These are phyloP conservation scores for Eriocheir sinensis DNA, from an alignment of 1,140 invertebrate species.

Conservation along the genomic window DNA sequence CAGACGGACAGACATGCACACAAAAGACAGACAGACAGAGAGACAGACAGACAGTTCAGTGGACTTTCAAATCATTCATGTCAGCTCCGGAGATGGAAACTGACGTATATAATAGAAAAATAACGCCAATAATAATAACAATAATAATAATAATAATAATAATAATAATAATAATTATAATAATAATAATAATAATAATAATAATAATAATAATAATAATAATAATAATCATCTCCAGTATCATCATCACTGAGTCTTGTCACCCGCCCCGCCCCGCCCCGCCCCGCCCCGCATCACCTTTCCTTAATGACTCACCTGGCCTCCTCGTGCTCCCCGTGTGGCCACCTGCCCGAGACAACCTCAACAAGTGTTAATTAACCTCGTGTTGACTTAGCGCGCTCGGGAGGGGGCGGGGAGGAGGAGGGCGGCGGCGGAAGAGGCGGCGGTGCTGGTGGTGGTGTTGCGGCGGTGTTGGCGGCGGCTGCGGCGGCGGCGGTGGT, in stretches of 20 bases:
- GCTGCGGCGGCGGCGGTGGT: constrained; percentile 11
- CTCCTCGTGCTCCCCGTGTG: neutral
- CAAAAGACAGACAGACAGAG: too few species aligned
- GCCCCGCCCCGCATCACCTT: neutral
- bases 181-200: neutral
- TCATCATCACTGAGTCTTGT: too few species aligned
- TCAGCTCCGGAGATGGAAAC: too few species aligned
- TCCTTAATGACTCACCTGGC: neutral
- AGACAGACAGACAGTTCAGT: too few species aligned
- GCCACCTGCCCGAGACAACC: neutral
- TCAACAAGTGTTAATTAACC: constrained; percentile 25
- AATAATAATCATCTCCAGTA: too few species aligned
- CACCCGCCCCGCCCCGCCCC: too few species aligned
- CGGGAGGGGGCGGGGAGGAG: neutral
- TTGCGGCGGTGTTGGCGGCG: neutral
- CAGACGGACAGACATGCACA: too few species aligned
- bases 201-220: neutral
- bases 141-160: neutral
- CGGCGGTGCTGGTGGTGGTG: neutral
- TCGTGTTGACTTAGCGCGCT: constrained; percentile 3
- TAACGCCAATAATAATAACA: neutral
- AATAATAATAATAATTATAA: neutral
- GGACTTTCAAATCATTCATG: too few species aligned
- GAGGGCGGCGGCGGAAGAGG: neutral
- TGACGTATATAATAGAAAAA: neutral